Conservation (phyloP, 2,797 vertebrate genomes). For the Phylloscopus collybita region DNA sequence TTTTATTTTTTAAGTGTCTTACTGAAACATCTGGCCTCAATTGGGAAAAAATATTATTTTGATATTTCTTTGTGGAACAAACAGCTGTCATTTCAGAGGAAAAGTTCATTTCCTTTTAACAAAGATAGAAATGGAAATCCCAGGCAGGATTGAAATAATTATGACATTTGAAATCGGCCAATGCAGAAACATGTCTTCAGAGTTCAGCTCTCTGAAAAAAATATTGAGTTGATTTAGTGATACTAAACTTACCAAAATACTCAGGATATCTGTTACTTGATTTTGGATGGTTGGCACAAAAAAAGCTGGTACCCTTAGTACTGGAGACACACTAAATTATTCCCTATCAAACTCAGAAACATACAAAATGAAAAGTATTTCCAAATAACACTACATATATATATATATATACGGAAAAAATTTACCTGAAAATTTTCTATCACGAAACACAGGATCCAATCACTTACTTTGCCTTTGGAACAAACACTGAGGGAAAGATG, state of each 20-base stretch:
- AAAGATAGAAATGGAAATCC: neutral
- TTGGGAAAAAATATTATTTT: neutral
- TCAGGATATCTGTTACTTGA: neutral
- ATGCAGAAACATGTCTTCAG: neutral
- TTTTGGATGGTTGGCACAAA: neutral
- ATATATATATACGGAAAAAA: neutral
- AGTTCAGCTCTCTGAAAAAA: neutral
- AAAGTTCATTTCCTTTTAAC: neutral
- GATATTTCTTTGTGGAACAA: neutral
- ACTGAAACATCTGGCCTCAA: slow-evolving; percentile 48
- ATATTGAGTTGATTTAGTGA: neutral
- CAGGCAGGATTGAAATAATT: neutral
- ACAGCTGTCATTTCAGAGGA: neutral
- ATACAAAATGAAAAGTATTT: neutral
- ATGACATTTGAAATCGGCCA: neutral
- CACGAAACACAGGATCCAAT: neutral
- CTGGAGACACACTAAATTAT: neutral
- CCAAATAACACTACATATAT: neutral
- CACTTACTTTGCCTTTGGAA: neutral
- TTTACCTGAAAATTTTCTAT: neutral
- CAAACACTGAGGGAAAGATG: neutral
- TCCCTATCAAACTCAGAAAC: neutral
- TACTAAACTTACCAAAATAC: neutral
- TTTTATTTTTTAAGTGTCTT: slow-evolving; percentile 40
- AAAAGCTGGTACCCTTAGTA: neutral